Percentiles rank a stretch among this genome's conserved stretches.
Evolutionary conservation across 2,113 vertebrate genomes (phyloP).

Genomic region (Halichoeres trimaculatus): DNA sequence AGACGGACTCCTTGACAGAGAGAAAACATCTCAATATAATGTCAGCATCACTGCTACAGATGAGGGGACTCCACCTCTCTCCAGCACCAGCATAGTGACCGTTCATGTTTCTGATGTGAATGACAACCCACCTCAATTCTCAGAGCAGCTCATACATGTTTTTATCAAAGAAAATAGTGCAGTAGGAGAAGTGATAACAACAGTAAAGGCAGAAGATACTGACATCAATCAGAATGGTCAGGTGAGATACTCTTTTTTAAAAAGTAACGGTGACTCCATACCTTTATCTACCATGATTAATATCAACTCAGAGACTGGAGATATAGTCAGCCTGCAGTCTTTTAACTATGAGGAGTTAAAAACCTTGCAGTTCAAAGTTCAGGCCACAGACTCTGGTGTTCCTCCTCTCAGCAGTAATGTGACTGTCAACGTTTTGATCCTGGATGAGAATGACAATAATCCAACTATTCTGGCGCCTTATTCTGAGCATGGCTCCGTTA

Average conservation of each 20-base stretch:
- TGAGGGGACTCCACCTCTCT: conserved; percentile 84
- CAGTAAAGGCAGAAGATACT: conserved; percentile 67
- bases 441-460: too few relatives aligned
- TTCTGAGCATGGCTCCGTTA: too few relatives aligned
- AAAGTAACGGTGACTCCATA: conserved; percentile 1
- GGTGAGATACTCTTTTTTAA: conserved; percentile 63
- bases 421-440: too few relatives aligned
- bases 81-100: conserved; percentile 71
- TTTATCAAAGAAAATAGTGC: conserved; percentile 82
- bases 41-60: conserved; percentile 85
- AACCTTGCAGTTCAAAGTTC: too few relatives aligned
- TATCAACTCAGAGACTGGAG: conserved; percentile 67
- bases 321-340: too few relatives aligned
- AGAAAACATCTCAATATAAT: conserved; percentile 82
- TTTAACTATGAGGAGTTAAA: too few relatives aligned
- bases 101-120: conserved; percentile 88
- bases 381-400: too few relatives aligned
- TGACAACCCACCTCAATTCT: conserved; percentile 86
- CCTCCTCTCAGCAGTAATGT: too few relatives aligned
- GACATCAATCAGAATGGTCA: conserved; percentile 67
- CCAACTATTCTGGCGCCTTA: too few relatives aligned
- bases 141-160: conserved; percentile 56
- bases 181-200: conserved; percentile 59
- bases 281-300: conserved; percentile 48
- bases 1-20: conserved; percentile 84